Base-by-base conservation (phyloP, 2,113 vertebrate species). In the Solea senegalensis region DNA sequence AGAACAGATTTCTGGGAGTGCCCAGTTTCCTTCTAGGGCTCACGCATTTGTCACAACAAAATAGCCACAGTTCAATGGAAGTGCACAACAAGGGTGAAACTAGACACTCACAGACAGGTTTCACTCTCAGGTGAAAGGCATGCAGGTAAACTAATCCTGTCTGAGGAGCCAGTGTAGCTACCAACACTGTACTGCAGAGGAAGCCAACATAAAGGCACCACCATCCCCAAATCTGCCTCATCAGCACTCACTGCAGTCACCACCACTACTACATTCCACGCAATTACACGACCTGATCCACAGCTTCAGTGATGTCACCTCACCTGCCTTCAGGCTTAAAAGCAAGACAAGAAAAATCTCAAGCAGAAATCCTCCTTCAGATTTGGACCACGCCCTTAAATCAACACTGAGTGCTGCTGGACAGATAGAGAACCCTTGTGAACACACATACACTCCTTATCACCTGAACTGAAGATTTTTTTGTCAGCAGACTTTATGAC, bases 321-420 rank as follows among this genome's bases (percentile, higher is more conserved):
- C 39, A 72, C 56, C 71, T 76, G 68, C 28, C 69, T 48, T 49
- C 28, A 62, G 50, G 66, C 65, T 79, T 57, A 40, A 79, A 45
- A n/a, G 15, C 51, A 41, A 66, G 61, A 66, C n/a, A 34, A 34
- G 34, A 34, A 34, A 34, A 34, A 34, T 34, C 34, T 34, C 27
- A 2, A 43, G 39, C 60, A 62, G 67, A 46, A 45, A 39, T 67
- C 51, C 44, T 72, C 34, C 66, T 45, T 15, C 46, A 65, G 49
- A 64, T 55, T 45, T 45, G 70, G 60, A 67, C 89, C 90, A 87
- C 90, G 86, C 89, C 87, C 89, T 83, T 72, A 68, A 80, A 79
- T 86, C 75, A 78, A 53, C 34, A 58, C 14, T 49, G 52, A 72
- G 62, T 49, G 5, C 34, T 34, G 34, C 34, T 34, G 34, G 34